A percentile compares a stretch with the other conserved stretches of the same genome.
These are phyloP conservation scores for Parthenolecanium corni DNA, from an alignment of 2,888 invertebrate genomes.

Conservation along the genomic window DNA sequence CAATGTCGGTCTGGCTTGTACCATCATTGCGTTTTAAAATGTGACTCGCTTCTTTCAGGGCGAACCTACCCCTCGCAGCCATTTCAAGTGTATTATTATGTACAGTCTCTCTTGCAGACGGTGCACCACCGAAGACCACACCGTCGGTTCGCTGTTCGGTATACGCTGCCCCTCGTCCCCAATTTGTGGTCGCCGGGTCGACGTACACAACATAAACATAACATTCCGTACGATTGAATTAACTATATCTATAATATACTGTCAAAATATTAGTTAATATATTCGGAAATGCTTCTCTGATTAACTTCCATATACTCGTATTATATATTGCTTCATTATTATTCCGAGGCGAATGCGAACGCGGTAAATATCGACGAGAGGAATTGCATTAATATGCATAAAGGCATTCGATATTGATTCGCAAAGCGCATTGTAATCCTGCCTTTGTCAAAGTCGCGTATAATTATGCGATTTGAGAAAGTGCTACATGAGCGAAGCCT, in stretches of 20 bases:
- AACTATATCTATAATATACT: constrained; percentile 16
- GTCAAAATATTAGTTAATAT: constrained; percentile 27
- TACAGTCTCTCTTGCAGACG: too few relatives aligned
- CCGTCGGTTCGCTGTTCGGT: too few relatives aligned
- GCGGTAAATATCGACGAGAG: constrained; percentile 7
- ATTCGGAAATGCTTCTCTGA: constrained; percentile 15
- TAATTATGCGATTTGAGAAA: too few relatives aligned
- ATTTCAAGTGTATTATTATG: too few relatives aligned
- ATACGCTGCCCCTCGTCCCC: neutral
- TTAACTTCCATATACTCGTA: constrained; percentile 26
- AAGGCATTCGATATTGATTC: constrained; percentile 19
- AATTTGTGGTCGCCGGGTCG: neutral
- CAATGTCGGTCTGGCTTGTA: too few relatives aligned
- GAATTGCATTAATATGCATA: constrained; percentile 23
- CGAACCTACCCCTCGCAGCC: too few relatives aligned
- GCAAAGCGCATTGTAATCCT: too few relatives aligned
- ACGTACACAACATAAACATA: neutral
- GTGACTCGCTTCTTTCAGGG: too few relatives aligned
- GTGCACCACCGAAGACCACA: too few relatives aligned
- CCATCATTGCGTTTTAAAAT: too few relatives aligned
- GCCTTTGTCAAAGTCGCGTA: too few relatives aligned
- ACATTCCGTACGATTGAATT: constrained; percentile 22
- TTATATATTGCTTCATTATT: constrained; percentile 21
- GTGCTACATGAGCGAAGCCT: too few relatives aligned
- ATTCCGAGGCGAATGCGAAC: constrained; percentile 6